A percentile compares a stretch with the other conserved stretches of the same genome.
phyloP scores from a whole-genome alignment of 92 coral and sea anemone genomes.

The Pocillopora meandrina region DNA sequence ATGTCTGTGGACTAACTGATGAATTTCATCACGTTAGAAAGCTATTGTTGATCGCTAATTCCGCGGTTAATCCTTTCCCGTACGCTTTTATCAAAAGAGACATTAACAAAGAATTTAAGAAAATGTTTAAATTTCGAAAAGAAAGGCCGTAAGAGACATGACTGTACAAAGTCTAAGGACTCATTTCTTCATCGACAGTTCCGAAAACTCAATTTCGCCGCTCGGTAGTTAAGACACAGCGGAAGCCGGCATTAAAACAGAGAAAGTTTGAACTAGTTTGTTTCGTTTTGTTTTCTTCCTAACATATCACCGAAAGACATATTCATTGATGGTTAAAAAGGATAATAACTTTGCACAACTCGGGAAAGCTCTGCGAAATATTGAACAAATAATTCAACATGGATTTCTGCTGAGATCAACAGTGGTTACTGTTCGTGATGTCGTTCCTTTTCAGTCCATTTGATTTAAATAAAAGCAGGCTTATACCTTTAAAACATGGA shows the following conservation, averaged over 20 bases:
- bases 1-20: slow-evolving; percentile 18
- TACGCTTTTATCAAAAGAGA: slow-evolving; percentile 58
- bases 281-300: not conserved
- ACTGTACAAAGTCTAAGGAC: no score
- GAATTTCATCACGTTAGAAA: slow-evolving; percentile 1
- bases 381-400: no score
- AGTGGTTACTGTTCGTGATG: not conserved
- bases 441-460: no score
- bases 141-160: not conserved
- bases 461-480: no score
- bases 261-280: no score
- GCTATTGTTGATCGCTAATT: slow-evolving; percentile 45
- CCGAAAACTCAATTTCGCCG: no score
- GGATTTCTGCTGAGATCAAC: not conserved
- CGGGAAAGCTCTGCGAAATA: no score
- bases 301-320: not conserved
- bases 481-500: no score
- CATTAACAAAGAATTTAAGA: slow-evolving; percentile 40
- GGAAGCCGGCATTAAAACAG: no score
- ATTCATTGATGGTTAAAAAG: not conserved
- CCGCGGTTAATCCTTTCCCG: slow-evolving; percentile 58
- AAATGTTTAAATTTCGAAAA: not conserved
- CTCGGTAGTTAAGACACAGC: no score
- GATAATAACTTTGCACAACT: slow-evolving; percentile 13
- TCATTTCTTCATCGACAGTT: no score